Conservation (phyloP, 2,113 vertebrate genomes). For the Ammodramus savannarum region DNA sequence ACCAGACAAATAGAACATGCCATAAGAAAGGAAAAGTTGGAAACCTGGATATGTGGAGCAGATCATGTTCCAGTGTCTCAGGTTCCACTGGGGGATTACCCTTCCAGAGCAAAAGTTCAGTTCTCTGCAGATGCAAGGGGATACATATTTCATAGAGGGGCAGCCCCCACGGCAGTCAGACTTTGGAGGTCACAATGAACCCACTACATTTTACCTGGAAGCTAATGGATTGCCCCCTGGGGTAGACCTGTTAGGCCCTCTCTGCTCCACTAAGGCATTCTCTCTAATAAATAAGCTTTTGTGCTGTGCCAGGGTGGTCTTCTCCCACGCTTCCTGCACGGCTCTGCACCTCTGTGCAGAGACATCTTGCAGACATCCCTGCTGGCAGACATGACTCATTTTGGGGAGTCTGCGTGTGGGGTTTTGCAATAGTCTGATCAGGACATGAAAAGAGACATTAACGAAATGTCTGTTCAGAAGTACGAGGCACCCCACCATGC, state of each 20-base stretch:
- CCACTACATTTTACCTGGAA: not conserved
- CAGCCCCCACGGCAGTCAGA: not conserved
- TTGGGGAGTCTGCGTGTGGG: rapidly evolving
- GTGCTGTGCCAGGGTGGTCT: not conserved
- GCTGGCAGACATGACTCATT: slow-evolving; percentile 9
- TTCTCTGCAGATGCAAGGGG: not conserved
- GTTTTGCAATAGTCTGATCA: slow-evolving; percentile 39
- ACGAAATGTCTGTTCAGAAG: not conserved
- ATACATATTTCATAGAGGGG: rapidly evolving
- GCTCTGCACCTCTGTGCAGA: not conserved
- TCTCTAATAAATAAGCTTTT: not conserved
- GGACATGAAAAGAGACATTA: not conserved
- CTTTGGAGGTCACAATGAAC: not conserved
- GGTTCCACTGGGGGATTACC: not conserved
- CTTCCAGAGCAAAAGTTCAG: not conserved
- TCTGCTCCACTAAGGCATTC: not conserved
- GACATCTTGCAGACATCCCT: not conserved
- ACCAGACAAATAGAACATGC: not conserved
- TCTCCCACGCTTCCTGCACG: rapidly evolving
- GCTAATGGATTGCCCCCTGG: not conserved
- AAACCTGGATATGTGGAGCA: rapidly evolving
- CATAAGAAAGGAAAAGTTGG: not conserved
- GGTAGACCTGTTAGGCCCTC: not conserved
- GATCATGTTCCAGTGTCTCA: rapidly evolving
- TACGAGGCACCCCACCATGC: not conserved